Evolutionary conservation across 2,113 vertebrate genomes (phyloP).

Genomic region (Lota lota): DNA sequence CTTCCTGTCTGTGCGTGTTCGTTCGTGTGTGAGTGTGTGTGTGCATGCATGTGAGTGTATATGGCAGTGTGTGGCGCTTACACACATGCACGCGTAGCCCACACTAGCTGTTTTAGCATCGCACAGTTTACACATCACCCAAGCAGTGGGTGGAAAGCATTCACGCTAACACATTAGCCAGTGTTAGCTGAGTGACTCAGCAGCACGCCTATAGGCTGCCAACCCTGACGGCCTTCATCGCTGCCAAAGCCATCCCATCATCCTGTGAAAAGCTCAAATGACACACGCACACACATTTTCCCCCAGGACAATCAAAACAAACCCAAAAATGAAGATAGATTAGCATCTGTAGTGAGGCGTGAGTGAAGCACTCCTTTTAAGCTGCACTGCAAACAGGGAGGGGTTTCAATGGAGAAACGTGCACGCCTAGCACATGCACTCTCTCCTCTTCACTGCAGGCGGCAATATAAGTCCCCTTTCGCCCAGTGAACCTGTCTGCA

Average conservation of each 20-base stretch:
- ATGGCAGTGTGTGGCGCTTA: slow-evolving; percentile 14
- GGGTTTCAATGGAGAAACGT: no score
- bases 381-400: no score
- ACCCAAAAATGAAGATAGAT: no score
- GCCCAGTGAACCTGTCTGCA: no score
- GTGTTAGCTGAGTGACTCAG: not conserved
- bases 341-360: no score
- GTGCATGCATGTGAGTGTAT: slow-evolving; percentile 21
- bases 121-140: not conserved
- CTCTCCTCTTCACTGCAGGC: no score
- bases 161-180: not conserved
- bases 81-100: not conserved
- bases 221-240: not conserved
- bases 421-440: no score
- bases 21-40: slow-evolving; percentile 28
- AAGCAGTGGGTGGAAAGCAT: not conserved
- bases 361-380: no score
- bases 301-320: no score
- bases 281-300: no score
- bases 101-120: not conserved
- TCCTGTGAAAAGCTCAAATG: not conserved
- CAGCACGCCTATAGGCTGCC: not conserved
- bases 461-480: no score
- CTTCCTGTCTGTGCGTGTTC: slow-evolving; percentile 52
- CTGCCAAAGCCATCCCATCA: not conserved